Evolutionary conservation across 2,113 vertebrate species (phyloP).

Genomic region (Orthonyx spaldingii): DNA sequence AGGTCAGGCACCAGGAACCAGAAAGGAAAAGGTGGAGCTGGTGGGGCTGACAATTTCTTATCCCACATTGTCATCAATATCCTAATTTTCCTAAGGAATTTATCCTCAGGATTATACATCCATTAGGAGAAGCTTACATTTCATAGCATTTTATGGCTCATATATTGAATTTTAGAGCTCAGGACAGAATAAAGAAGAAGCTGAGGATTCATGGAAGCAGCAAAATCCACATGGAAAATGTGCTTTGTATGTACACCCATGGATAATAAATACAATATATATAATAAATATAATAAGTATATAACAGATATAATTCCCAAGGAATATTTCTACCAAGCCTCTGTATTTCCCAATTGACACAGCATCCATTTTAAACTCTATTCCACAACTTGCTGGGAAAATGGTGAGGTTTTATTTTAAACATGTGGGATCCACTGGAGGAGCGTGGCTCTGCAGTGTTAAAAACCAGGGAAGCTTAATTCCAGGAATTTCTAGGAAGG

Average conservation of each 20-base stretch:
- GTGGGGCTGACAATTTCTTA: background rate
- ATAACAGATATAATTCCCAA: background rate
- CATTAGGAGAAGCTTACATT: background rate
- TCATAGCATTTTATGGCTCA: background rate
- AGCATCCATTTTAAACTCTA: background rate
- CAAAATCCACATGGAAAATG: background rate
- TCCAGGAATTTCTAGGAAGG: background rate
- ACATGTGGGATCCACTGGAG: background rate
- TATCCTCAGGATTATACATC: too few relatives aligned
- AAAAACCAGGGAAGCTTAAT: background rate
- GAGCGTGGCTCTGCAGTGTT: fast-evolving
- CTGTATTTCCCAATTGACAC: background rate
- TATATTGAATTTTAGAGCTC: background rate
- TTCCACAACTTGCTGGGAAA: background rate
- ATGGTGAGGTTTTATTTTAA: background rate
- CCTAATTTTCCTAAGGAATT: background rate
- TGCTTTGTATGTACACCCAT: fast-evolving
- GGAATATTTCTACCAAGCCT: background rate
- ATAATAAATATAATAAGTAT: background rate
- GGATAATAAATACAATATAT: background rate
- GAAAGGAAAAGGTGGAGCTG: background rate
- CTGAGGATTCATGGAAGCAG: background rate
- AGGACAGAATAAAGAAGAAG: background rate
- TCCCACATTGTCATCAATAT: fast-evolving
- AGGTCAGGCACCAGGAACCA: background rate